Conservation (phyloP, 2,888 invertebrate genomes). For the Torymus auratus region DNA sequence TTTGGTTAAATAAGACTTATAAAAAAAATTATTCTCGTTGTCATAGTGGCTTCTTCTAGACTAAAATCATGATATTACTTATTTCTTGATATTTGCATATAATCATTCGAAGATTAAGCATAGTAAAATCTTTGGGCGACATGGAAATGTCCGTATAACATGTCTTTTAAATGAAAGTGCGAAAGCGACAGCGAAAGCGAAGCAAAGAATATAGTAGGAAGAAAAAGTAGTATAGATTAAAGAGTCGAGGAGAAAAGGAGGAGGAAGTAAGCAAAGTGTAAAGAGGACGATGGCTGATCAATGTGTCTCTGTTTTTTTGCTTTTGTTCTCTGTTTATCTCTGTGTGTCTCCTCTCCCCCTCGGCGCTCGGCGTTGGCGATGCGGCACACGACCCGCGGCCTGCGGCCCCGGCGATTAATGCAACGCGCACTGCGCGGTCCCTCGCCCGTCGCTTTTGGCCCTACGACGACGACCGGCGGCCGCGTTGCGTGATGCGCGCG, state of each 20-base stretch:
- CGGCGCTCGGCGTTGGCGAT: not conserved
- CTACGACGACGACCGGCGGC: not conserved
- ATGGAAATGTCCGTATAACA: no score
- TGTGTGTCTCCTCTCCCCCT: slow-evolving; percentile 48
- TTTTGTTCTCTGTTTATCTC: slow-evolving; percentile 54
- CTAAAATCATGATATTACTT: no score
- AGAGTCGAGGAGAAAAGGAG: not conserved
- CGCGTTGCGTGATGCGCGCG: not conserved
- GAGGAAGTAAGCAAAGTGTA: not conserved
- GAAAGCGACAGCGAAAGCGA: not conserved
- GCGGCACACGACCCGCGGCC: slow-evolving; percentile 3
- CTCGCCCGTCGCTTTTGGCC: not conserved
- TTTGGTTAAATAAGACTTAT: no score
- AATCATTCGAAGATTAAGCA: no score
- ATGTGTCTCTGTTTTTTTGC: slow-evolving; percentile 54
- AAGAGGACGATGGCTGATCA: slow-evolving; percentile 41
- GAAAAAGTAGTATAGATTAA: not conserved
- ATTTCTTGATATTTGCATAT: no score
- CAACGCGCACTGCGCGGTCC: not conserved
- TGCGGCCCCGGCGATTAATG: not conserved
- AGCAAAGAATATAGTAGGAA: not conserved
- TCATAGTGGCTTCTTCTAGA: no score
- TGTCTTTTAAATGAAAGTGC: no score
- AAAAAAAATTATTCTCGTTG: no score
- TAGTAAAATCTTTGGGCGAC: no score